Percentiles rank a stretch among this genome's conserved stretches.
These are phyloP conservation scores for Mimachlamys varia DNA, from an alignment of 2,888 invertebrate genomes.

Conservation along the genomic window DNA sequence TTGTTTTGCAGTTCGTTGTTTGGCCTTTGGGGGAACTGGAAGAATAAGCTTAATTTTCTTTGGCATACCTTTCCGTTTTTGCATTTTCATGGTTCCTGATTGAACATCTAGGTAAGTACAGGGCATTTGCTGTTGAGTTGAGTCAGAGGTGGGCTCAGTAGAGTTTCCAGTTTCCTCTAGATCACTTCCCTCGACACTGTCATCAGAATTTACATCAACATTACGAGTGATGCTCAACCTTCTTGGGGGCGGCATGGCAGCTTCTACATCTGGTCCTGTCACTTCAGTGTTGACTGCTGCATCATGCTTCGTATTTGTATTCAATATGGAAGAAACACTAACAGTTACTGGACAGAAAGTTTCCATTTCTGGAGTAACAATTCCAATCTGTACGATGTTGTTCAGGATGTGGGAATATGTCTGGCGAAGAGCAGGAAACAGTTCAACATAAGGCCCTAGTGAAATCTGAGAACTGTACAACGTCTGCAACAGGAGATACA, in stretches of 20 bases:
- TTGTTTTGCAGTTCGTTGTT: neutral
- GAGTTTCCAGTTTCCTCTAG: conserved; percentile 37
- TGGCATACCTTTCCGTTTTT: conserved; percentile 44
- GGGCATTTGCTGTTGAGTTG: conserved; percentile 26
- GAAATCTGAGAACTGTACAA: conserved; percentile 83
- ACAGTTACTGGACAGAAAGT: conserved; percentile 60
- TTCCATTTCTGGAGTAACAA: conserved; percentile 59
- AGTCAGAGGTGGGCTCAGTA: conserved; percentile 36
- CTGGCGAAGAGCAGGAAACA: conserved; percentile 64
- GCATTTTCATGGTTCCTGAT: conserved; percentile 36
- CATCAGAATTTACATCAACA: conserved; percentile 33
- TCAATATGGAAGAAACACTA: conserved; percentile 50
- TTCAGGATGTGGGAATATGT: conserved; percentile 68
- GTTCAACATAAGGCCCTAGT: conserved; percentile 70
- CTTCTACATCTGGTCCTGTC: conserved; percentile 39
- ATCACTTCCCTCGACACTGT: conserved; percentile 1
- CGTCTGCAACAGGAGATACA: conserved; percentile 84
- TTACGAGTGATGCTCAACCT: conserved; percentile 23
- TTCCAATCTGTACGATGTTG: conserved; percentile 65
- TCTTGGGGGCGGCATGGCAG: neutral
- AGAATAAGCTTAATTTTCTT: conserved; percentile 36
- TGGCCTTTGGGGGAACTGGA: conserved; percentile 40
- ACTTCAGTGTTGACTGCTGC: conserved; percentile 53
- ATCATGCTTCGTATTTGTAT: conserved; percentile 51
- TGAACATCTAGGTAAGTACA: neutral